Evolutionary conservation across 2,113 vertebrate genomes (phyloP).

Genomic region (Pungitius pungitius): DNA sequence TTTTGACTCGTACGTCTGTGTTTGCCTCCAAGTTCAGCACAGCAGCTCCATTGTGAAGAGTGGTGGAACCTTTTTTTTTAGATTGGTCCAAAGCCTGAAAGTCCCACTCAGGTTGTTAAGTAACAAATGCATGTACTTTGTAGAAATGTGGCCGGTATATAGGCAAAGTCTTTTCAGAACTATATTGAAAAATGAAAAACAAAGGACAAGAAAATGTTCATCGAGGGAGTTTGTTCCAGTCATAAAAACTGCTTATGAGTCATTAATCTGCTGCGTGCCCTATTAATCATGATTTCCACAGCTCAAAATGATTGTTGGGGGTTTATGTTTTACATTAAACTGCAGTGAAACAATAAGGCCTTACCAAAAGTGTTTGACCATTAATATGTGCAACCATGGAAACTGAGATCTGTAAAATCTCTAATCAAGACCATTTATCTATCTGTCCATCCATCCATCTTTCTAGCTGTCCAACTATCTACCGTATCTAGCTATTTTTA

Average conservation of each 20-base stretch:
- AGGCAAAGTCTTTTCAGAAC: background rate
- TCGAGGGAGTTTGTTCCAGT: constrained; percentile 9
- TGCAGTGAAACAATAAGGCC: background rate
- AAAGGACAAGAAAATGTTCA: constrained; percentile 19
- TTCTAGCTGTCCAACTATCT: background rate
- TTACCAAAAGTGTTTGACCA: background rate
- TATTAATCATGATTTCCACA: constrained; percentile 38
- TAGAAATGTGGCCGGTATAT: constrained; percentile 18
- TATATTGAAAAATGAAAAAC: constrained; percentile 16
- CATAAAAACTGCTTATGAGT: constrained; percentile 11
- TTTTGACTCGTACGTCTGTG: constrained; percentile 52
- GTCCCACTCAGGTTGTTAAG: constrained; percentile 33
- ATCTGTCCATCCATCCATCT: constrained; percentile 1
- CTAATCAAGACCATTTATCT: background rate
- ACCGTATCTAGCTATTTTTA: background rate
- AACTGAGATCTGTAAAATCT: background rate
- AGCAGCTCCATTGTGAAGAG: constrained; percentile 53
- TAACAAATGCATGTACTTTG: constrained; percentile 29
- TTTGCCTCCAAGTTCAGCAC: constrained; percentile 58
- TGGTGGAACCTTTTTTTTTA: constrained; percentile 50
- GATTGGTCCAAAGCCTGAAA: constrained; percentile 26
- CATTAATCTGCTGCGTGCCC: constrained; percentile 31
- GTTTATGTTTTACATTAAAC: constrained; percentile 16
- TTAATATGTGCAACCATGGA: constrained; percentile 1
- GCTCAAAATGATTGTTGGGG: background rate